Base-by-base conservation (phyloP, 2,797 vertebrate species). In the Megalops cyprinoides region DNA sequence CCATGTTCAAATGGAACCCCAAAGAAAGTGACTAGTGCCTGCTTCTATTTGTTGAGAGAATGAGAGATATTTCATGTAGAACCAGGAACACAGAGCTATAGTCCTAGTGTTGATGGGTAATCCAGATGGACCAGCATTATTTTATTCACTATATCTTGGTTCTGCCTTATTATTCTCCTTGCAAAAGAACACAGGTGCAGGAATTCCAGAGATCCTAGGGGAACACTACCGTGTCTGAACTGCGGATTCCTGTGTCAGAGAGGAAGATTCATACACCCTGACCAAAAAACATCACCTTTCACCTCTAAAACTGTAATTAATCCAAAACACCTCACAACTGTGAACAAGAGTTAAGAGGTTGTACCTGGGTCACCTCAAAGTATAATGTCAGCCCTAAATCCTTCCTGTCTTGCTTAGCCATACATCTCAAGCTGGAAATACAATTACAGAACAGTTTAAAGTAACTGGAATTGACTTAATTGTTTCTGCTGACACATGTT, bases 221-320 rank as follows among this genome's bases (percentile, higher is more conserved):
- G 73, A 74, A 25, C 14, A 46, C 69, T n/a, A 20, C 37, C 3
- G 23, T 0, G 7, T 48, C 42, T 48, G 69, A 39, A 31, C n/a
- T 15, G 73, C 15, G 25, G 46, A 74, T 14, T 74, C 73, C 9
- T 49, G 44, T 31, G 73, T 28, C 73, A 15, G 73, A 28, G 73
- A 28, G 44, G 42, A 51, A 74, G 73, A 74, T 74, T 74, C 73
- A 74, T 31, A 51, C 44, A 28, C 44, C 73, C 46, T 74, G 73
- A 51, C 73, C 31, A 49, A 74, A 6, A 46, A 25, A 74, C 73
- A 4, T 74, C 25, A 74, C 73, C 73, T 31, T 48, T 74, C 44
- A 49, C 44, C 73, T 74, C 73, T 49, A 6, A 31, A 7, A 51
- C 46, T 4, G 46, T 25, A 49, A 74, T 74, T 74, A 28, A 74